Evolutionary conservation across 1,140 invertebrate species (phyloP).

Genomic region (Hyphantria cunea): DNA sequence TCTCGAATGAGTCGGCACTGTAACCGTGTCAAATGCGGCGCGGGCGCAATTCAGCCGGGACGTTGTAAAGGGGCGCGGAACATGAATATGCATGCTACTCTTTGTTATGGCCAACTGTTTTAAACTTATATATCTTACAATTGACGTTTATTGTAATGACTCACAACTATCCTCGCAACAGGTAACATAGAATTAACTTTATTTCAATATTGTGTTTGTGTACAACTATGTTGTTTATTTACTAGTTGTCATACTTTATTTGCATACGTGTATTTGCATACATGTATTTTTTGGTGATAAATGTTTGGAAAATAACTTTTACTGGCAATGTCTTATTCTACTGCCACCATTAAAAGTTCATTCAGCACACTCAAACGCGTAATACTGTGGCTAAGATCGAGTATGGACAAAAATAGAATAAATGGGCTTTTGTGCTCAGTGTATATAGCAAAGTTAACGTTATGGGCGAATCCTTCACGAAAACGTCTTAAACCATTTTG

Average conservation of each 20-base stretch:
- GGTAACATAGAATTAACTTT: not conserved
- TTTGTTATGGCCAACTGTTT: slow-evolving; percentile 61
- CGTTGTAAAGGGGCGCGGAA: slow-evolving; percentile 61
- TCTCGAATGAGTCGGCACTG: slow-evolving; percentile 48
- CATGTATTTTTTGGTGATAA: too few species aligned
- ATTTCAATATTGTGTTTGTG: slow-evolving; percentile 6
- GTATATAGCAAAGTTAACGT: too few species aligned
- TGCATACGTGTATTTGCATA: not conserved
- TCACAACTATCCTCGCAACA: slow-evolving; percentile 21
- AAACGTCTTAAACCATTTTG: too few species aligned
- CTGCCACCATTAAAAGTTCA: too few species aligned
- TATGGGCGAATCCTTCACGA: too few species aligned
- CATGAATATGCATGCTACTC: slow-evolving; percentile 71
- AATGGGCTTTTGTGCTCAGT: too few species aligned
- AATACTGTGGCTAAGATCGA: too few species aligned
- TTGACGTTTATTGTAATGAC: slow-evolving; percentile 34
- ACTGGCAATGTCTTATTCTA: too few species aligned
- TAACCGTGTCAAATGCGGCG: slow-evolving; percentile 60
- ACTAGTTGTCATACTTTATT: too few species aligned
- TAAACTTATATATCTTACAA: slow-evolving; percentile 56
- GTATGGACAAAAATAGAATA: too few species aligned
- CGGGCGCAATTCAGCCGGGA: slow-evolving; percentile 52
- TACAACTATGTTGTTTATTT: not conserved
- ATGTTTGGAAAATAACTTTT: too few species aligned
- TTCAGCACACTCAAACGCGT: too few species aligned